Base-by-base conservation (phyloP, 2,888 invertebrate species). In the Doris montereyensis region DNA sequence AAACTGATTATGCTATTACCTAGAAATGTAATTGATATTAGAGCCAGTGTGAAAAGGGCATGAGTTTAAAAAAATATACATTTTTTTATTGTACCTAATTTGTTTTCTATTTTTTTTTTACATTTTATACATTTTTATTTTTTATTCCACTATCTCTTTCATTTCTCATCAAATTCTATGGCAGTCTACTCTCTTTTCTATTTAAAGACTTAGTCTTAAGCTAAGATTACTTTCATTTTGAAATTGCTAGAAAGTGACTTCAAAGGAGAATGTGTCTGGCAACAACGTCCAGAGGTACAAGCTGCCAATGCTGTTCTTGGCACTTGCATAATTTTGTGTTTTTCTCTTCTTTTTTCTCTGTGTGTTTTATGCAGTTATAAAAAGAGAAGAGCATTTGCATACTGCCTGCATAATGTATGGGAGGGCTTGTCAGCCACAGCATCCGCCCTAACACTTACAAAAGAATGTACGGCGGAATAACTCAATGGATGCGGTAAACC, bases 311-410 rank as follows among this genome's bases (percentile, higher is more conserved):
- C n/a, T n/a, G n/a, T n/a, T n/a, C n/a, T n/a, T n/a, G n/a, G n/a
- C n/a, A n/a, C n/a, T n/a, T 79, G 62, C 68, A 76, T 79, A 79
- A 79, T 79, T 74, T 71, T 76, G 79, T 79, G 71, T 76, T 79
- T 41, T 41, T 41, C 71, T 70, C 34, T 34, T 77, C 76, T 73
- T 79, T 79, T 79, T 79, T 79, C 75, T 79, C 76, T 79, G 76
- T 79, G 76, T 79, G 67, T 79, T 76, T 76, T 70, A 79, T 79
- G 70, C 76, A 79, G 79, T 79, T 68, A 58, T 79, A 79, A 41
- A 41, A 41, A 79, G 79, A 76, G 79, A 76, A 76, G 76, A 41
- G 70, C 71, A 72, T 76, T 62, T 71, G 67, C 78, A 79, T 75
- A 79, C 78, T 52, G 73, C 79, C 76, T 71, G 76, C 76, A 62